phyloP scores from a whole-genome alignment of 2,888 invertebrate species.

The Caenorhabditis sp. region DNA sequence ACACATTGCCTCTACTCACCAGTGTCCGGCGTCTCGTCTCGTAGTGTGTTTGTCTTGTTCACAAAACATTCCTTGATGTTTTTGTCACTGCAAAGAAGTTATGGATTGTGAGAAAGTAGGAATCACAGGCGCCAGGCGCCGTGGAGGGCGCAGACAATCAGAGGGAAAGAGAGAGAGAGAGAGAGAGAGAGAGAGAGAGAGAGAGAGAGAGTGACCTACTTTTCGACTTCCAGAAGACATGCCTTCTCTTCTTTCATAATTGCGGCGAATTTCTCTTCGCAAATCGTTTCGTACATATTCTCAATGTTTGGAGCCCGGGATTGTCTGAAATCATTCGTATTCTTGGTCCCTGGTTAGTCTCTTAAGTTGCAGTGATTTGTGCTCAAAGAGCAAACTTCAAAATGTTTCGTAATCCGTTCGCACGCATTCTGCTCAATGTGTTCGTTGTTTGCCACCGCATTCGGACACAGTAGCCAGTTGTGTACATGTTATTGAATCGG shows the following conservation, averaged over 20 bases:
- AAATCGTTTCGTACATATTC: conserved; percentile 71
- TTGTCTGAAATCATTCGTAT: conserved; percentile 38
- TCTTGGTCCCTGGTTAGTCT: too few relatives aligned
- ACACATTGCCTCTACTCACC: conserved; percentile 32
- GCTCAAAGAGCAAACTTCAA: not conserved
- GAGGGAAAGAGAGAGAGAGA: not conserved
- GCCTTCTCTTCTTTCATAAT: conserved; percentile 64
- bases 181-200: too few relatives aligned
- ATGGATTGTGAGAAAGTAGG: not conserved
- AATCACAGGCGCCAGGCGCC: not conserved
- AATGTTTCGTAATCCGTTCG: not conserved
- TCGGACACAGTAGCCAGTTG: conserved; percentile 12
- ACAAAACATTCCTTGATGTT: conserved; percentile 65
- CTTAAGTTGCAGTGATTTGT: not conserved
- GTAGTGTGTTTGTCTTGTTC: conserved; percentile 64
- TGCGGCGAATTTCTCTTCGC: conserved; percentile 63
- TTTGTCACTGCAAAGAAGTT: conserved; percentile 52
- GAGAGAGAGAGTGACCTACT: conserved; percentile 40
- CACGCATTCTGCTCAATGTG: conserved; percentile 7
- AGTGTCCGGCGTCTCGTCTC: conserved; percentile 61
- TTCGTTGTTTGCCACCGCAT: conserved; percentile 3
- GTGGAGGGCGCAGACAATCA: not conserved
- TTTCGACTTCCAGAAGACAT: conserved; percentile 67
- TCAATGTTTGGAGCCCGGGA: conserved; percentile 66
- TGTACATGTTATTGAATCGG: conserved; percentile 12